phyloP scores from a whole-genome alignment of 1,140 invertebrate species.

The Drosophila ananassae region DNA sequence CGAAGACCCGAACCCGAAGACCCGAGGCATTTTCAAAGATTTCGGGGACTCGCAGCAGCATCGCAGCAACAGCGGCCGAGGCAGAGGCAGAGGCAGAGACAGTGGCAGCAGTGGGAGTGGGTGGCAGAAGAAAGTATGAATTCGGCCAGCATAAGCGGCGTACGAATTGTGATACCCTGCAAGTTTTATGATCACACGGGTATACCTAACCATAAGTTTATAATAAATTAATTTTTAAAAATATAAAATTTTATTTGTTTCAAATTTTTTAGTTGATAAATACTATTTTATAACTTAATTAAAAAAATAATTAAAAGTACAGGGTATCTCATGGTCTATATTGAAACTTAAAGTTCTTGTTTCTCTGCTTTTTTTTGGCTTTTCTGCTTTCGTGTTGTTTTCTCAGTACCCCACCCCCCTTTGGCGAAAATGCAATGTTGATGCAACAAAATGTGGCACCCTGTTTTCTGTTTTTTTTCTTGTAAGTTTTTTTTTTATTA shows the following conservation, averaged over 20 bases:
- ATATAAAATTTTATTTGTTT: too few species aligned
- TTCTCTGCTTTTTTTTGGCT: neutral
- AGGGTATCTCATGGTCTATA: slow-evolving; percentile 5
- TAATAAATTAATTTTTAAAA: neutral
- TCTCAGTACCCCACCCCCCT: neutral
- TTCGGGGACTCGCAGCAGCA: slow-evolving; percentile 21
- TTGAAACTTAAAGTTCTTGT: slow-evolving; percentile 9
- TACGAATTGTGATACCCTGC: slow-evolving; percentile 11
- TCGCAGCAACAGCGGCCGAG: slow-evolving; percentile 30
- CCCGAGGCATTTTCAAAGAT: slow-evolving; percentile 21
- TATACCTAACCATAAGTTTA: neutral
- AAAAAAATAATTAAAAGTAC: neutral
- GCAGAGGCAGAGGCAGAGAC: slow-evolving; percentile 42
- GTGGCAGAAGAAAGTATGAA: slow-evolving; percentile 73
- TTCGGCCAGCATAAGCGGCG: slow-evolving; percentile 55
- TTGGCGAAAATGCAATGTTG: slow-evolving; percentile 25
- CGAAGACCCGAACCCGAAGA: slow-evolving; percentile 1
- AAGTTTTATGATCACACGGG: neutral
- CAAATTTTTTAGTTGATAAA: too few species aligned
- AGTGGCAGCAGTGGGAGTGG: slow-evolving; percentile 53
- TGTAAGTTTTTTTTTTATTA: neutral
- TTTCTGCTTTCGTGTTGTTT: slow-evolving; percentile 1
- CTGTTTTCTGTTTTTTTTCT: slow-evolving; percentile 22
- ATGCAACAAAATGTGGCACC: slow-evolving; percentile 29
- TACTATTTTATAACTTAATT: too few species aligned